Conservation (phyloP, 2,797 vertebrate genomes). For the Falco concolor region DNA sequence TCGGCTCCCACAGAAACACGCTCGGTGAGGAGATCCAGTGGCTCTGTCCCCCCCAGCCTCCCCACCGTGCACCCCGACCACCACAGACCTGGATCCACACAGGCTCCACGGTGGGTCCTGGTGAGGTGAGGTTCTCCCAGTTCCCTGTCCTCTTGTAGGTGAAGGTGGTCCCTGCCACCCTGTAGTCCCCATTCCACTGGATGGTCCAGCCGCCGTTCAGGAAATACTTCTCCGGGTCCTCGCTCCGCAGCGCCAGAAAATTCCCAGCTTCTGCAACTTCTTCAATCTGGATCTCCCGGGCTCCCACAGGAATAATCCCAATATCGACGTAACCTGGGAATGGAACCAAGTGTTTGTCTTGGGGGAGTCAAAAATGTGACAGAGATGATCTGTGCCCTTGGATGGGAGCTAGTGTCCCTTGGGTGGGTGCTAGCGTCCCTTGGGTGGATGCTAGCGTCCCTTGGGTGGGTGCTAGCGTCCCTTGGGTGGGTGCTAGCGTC, state of each 20-base stretch:
- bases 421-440: neutral
- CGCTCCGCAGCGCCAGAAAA: conserved; percentile 88
- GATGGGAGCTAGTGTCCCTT: neutral
- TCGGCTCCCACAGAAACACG: neutral
- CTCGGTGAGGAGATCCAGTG: fast-evolving
- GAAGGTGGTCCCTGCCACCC: conserved; percentile 90
- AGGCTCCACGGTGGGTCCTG: conserved; percentile 88
- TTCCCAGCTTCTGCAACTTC: conserved; percentile 90
- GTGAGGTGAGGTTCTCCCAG: conserved; percentile 91
- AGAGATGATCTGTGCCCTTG: fast-evolving
- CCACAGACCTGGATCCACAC: conserved; percentile 91
- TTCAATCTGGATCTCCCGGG: conserved; percentile 87
- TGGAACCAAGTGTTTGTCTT: fast-evolving
- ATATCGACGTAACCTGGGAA: conserved; percentile 90
- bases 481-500: no score
- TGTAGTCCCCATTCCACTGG: conserved; percentile 94
- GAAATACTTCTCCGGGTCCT: conserved; percentile 88
- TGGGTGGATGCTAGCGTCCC: neutral
- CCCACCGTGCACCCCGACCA: fast-evolving
- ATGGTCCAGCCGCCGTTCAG: conserved; percentile 95
- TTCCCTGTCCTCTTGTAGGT: conserved; percentile 87
- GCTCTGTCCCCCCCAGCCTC: neutral
- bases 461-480: neutral
- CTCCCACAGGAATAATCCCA: conserved; percentile 89
- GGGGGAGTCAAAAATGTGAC: fast-evolving